phyloP scores from a whole-genome alignment of 2,113 vertebrate genomes.

The Orthonyx spaldingii region DNA sequence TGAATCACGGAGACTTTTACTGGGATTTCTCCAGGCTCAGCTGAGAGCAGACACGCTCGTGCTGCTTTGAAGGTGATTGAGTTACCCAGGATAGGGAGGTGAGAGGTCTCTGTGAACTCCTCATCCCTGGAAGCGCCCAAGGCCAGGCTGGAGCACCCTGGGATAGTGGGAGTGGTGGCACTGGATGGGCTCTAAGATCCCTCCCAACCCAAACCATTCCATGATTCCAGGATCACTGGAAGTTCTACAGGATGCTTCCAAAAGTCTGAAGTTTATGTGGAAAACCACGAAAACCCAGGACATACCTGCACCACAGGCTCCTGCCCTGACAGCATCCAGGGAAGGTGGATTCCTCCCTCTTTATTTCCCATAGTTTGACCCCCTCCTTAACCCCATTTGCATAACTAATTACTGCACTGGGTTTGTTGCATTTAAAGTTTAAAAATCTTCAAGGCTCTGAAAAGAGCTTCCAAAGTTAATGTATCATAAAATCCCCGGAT shows the following conservation, averaged over 20 bases:
- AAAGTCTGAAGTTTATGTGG: accelerated
- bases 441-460: not conserved
- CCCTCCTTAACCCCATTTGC: not conserved
- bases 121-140: not conserved
- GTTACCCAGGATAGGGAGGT: not conserved
- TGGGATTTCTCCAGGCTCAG: not conserved
- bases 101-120: not conserved
- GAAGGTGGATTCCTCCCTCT: accelerated
- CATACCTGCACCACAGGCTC: accelerated
- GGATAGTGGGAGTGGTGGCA: not conserved
- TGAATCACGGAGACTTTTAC: not conserved
- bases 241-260: not conserved
- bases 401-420: not conserved
- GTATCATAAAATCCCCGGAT: not conserved
- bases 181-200: not conserved
- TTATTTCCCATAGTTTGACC: not conserved
- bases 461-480: not conserved
- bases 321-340: not conserved
- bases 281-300: not conserved
- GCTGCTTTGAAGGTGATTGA: not conserved
- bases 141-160: not conserved
- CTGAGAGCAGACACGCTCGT: not conserved
- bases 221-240: accelerated
- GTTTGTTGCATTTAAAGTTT: not conserved
- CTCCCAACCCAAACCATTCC: not conserved